phyloP scores from a whole-genome alignment of 2,113 vertebrate genomes.

The Oreocharis arfaki region DNA sequence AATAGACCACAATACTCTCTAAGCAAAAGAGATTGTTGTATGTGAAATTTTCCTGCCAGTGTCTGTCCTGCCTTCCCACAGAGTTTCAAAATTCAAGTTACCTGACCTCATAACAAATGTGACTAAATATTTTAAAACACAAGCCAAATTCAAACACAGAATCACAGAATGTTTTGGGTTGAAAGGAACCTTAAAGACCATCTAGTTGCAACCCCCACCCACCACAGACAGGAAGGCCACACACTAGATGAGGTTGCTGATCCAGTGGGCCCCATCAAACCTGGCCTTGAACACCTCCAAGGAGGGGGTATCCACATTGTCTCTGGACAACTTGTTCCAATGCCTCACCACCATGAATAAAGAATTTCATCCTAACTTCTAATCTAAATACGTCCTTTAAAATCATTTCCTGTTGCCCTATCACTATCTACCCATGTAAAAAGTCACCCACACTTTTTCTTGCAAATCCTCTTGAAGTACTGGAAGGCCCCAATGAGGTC shows the following conservation, averaged over 20 bases:
- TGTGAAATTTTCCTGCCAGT: not conserved
- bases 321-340: not conserved
- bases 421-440: not conserved
- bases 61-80: not conserved
- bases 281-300: not conserved
- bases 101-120: not conserved
- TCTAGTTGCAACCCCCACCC: not conserved
- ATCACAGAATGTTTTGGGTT: not conserved
- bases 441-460: not conserved
- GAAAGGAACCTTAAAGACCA: not conserved
- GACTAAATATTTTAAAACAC: not conserved
- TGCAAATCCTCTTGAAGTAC: not conserved
- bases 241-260: not conserved
- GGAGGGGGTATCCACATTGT: not conserved
- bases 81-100: not conserved
- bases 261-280: not conserved
- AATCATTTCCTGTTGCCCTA: not conserved
- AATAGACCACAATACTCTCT: not conserved
- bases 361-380: not conserved
- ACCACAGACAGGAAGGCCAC: not conserved
- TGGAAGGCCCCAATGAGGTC: fast-evolving
- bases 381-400: not conserved
- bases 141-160: not conserved
- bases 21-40: not conserved
- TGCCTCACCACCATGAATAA: not conserved